These are phyloP conservation scores for Pseudotriccus pelzelni DNA, from an alignment of 2,797 vertebrate species.

Conservation along the genomic window DNA sequence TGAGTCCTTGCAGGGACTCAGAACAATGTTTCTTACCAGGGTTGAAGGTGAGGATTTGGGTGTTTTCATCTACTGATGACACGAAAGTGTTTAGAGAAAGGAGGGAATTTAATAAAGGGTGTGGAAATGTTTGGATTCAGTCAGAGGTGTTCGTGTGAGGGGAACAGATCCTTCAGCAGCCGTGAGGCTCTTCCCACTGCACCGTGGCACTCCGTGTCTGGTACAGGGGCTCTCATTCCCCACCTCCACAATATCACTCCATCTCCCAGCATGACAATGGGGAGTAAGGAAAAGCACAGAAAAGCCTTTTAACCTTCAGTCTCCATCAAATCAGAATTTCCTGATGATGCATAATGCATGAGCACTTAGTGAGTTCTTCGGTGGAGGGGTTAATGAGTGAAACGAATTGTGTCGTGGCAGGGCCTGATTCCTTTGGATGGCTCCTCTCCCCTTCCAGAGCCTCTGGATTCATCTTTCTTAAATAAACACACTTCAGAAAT, in stretches of 20 bases:
- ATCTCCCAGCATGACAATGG: neutral
- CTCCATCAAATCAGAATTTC: neutral
- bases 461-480: constrained; percentile 36
- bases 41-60: neutral
- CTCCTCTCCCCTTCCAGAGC: neutral
- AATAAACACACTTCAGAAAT: constrained; percentile 65
- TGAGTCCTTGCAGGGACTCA: neutral
- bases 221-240: neutral
- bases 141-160: fast-evolving
- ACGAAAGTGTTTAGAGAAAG: neutral
- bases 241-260: neutral
- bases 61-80: neutral
- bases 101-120: neutral
- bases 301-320: neutral
- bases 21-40: neutral
- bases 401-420: neutral
- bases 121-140: neutral
- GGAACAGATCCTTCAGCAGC: neutral
- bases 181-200: neutral
- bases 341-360: neutral
- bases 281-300: neutral
- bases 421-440: neutral
- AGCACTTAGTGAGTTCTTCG: neutral
- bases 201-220: neutral
- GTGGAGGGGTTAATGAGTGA: constrained; percentile 24